Percentiles rank a stretch among this genome's conserved stretches.
phyloP scores from a whole-genome alignment of 2,113 vertebrate species.

The Pandion haliaetus region DNA sequence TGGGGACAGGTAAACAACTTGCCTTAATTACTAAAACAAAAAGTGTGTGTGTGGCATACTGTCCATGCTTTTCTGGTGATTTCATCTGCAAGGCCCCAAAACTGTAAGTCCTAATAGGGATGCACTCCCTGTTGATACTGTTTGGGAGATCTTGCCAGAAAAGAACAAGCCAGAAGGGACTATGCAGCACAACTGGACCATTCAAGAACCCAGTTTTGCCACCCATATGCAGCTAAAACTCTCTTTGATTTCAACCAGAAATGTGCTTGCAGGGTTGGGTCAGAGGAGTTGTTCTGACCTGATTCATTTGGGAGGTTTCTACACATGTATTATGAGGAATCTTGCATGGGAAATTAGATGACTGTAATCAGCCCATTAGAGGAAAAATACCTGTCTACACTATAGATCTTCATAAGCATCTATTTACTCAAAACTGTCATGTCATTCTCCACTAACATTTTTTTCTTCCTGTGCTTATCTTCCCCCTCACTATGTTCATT shows the following conservation, averaged over 20 bases:
- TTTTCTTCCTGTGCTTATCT: neutral
- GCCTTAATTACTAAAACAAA: constrained; percentile 69
- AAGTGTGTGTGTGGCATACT: neutral
- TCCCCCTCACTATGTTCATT: neutral
- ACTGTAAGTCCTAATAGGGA: neutral
- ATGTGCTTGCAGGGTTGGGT: neutral
- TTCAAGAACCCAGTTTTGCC: constrained; percentile 14
- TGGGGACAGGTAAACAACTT: constrained; percentile 40
- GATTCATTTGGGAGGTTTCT: neutral
- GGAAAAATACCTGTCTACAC: neutral
- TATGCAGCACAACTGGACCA: constrained; percentile 40
- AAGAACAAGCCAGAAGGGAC: constrained; percentile 21
- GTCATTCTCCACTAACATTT: neutral
- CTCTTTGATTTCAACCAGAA: constrained; percentile 1
- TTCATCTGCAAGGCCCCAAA: neutral
- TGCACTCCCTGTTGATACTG: neutral
- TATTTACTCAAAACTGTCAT: neutral
- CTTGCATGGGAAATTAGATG: neutral
- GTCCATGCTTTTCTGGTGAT: neutral
- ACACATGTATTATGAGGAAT: neutral
- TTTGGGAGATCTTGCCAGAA: constrained; percentile 19
- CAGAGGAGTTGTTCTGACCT: neutral
- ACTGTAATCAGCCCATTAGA: neutral
- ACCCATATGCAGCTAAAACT: constrained; percentile 9
- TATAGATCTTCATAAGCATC: neutral